Percentiles rank a stretch among this genome's conserved stretches.
phyloP scores from a whole-genome alignment of 2,113 vertebrate genomes.

The Catharus minimus region DNA sequence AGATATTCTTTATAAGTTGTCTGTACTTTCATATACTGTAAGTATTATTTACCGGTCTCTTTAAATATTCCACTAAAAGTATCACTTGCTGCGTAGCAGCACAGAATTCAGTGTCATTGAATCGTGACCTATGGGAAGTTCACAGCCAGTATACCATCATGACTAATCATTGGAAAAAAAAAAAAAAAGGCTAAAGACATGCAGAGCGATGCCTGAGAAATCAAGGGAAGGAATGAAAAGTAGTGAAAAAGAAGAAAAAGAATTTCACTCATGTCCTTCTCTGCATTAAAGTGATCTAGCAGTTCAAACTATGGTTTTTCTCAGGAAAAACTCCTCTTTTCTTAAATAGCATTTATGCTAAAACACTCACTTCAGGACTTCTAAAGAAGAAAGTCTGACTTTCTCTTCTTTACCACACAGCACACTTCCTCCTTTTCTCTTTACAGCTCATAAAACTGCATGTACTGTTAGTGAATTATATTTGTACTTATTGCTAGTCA shows the following conservation, averaged over 20 bases:
- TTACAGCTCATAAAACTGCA: not conserved
- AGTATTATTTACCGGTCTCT: not conserved
- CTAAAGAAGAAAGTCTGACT: not conserved
- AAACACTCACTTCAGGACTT: slow-evolving; percentile 11
- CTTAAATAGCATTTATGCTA: not conserved
- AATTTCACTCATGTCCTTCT: not conserved
- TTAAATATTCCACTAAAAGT: not conserved
- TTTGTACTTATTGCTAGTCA: not conserved
- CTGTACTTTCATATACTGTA: not conserved
- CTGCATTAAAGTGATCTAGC: not conserved
- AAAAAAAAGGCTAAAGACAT: not conserved
- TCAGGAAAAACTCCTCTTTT: not conserved
- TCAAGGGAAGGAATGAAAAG: not conserved
- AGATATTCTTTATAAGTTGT: not conserved
- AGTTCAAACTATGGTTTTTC: not conserved
- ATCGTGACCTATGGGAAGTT: not conserved
- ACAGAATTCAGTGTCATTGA: not conserved
- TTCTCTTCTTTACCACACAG: not conserved
- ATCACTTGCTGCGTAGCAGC: not conserved
- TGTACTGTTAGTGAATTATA: not conserved
- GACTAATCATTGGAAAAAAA: not conserved
- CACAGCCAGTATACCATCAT: not conserved
- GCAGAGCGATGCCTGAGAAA: not conserved
- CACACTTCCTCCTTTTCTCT: slow-evolving; percentile 33
- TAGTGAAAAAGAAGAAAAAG: not conserved